Evolutionary conservation across 2,888 invertebrate genomes (phyloP).

Genomic region (Aspidiotus rigidus): DNA sequence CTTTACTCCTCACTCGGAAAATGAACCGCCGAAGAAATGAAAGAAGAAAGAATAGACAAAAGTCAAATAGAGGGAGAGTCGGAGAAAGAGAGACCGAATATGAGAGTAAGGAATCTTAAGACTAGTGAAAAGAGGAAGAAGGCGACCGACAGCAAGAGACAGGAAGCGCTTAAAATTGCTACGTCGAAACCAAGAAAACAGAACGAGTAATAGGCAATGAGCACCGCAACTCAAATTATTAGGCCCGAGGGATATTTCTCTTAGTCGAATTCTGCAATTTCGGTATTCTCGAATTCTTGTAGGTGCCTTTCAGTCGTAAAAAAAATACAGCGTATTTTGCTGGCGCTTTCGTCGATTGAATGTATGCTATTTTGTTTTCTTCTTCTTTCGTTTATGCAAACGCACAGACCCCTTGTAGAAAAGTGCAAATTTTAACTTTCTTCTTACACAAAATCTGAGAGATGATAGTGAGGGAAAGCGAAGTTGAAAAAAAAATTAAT

Average conservation of each 20-base stretch:
- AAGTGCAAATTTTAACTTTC: too few relatives aligned
- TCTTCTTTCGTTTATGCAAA: neutral
- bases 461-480: too few relatives aligned
- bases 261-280: slow-evolving; percentile 29
- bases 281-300: slow-evolving; percentile 31
- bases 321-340: slow-evolving; percentile 16
- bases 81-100: neutral
- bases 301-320: slow-evolving; percentile 31
- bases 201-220: slow-evolving; percentile 30
- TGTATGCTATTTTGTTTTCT: neutral
- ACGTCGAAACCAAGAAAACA: slow-evolving; percentile 19
- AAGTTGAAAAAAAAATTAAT: too few relatives aligned
- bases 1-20: neutral
- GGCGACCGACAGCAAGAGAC: neutral
- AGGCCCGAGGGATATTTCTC: slow-evolving; percentile 26
- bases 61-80: neutral
- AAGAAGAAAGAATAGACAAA: neutral
- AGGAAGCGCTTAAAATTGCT: slow-evolving; percentile 21
- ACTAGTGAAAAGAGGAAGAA: neutral
- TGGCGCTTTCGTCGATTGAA: slow-evolving; percentile 19
- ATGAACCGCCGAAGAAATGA: neutral
- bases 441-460: too few relatives aligned
- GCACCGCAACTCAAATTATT: slow-evolving; percentile 31
- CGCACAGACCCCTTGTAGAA: neutral
- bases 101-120: neutral